Conservation (phyloP, 1,140 invertebrate genomes). For the Vollenhovia emeryi region DNA sequence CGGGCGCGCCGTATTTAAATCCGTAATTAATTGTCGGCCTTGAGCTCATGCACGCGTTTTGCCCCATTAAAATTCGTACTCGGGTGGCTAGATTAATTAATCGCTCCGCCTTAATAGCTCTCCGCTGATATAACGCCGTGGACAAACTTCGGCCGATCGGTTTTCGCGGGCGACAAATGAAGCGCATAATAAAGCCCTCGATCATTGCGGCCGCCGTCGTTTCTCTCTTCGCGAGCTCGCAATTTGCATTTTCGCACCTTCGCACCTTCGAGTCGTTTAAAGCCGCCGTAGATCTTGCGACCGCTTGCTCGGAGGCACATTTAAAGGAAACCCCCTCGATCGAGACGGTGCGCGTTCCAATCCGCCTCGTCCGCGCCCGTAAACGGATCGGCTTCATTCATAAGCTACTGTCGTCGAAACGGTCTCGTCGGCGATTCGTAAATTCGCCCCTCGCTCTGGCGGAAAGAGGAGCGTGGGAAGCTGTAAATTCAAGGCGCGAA, state of each 20-base stretch:
- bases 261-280: slow-evolving; percentile 30
- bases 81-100: slow-evolving; percentile 39
- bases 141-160: slow-evolving; percentile 27
- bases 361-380: slow-evolving; percentile 18
- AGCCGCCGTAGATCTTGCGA: slow-evolving; percentile 30
- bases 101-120: slow-evolving; percentile 46
- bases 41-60: slow-evolving; percentile 34
- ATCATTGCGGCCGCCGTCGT: slow-evolving; percentile 23
- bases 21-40: slow-evolving; percentile 45
- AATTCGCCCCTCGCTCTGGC: background rate
- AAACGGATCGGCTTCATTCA: slow-evolving; percentile 30
- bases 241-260: slow-evolving; percentile 45
- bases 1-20: slow-evolving; percentile 41
- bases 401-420: slow-evolving; percentile 36
- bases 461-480: background rate
- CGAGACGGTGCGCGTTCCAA: background rate
- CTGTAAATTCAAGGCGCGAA: background rate
- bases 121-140: slow-evolving; percentile 8
- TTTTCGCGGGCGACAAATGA: slow-evolving; percentile 44
- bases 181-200: slow-evolving; percentile 50
- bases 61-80: slow-evolving; percentile 44
- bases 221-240: slow-evolving; percentile 16
- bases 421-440: slow-evolving; percentile 16
- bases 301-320: slow-evolving; percentile 28
- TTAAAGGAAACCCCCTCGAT: slow-evolving; percentile 38